These are phyloP conservation scores for Galeruca laticollis DNA, from an alignment of 2,888 invertebrate genomes.

Conservation along the genomic window DNA sequence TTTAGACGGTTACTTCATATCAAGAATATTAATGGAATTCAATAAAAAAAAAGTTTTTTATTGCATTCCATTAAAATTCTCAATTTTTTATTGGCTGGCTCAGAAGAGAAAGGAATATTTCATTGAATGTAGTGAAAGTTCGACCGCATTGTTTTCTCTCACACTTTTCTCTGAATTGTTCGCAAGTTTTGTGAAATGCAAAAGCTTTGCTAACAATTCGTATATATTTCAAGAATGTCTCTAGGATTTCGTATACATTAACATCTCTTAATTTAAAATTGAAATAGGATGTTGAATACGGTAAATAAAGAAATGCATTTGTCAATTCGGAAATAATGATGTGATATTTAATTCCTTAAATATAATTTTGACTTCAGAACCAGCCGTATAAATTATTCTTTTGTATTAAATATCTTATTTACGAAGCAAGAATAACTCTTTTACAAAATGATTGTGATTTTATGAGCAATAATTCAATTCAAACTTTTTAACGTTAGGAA, in stretches of 20 bases:
- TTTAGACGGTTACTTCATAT: background rate
- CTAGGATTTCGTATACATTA: background rate
- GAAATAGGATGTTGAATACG: background rate
- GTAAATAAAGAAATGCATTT: background rate
- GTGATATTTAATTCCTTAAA: background rate
- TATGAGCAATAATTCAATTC: background rate
- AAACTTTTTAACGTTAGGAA: background rate
- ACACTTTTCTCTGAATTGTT: background rate
- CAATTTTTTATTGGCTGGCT: background rate
- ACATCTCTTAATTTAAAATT: background rate
- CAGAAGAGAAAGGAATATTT: background rate
- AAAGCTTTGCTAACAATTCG: background rate
- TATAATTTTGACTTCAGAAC: background rate
- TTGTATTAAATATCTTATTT: background rate
- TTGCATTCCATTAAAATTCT: background rate
- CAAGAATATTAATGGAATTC: background rate
- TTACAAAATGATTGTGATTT: background rate
- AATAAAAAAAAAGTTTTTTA: background rate
- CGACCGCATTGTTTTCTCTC: background rate
- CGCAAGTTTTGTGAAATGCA: background rate
- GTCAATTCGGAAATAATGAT: too few relatives aligned
- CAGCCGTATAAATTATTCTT: background rate
- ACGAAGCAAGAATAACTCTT: background rate
- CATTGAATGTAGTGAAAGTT: background rate
- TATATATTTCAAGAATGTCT: background rate